Conservation (phyloP, 2,888 invertebrate species). For the Molorchus minor region DNA sequence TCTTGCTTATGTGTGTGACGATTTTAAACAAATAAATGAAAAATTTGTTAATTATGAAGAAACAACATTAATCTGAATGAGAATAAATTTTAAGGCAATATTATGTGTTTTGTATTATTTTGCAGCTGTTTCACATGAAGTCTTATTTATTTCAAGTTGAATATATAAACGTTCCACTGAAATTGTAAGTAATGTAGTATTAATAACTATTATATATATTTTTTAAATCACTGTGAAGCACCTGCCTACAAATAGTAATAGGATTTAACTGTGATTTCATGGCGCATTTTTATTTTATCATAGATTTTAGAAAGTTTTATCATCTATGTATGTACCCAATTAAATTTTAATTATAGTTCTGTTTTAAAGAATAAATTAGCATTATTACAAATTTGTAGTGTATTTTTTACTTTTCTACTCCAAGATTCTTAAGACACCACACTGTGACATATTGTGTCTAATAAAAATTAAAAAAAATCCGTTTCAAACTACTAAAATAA, state of each 20-base stretch:
- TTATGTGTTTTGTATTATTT: background rate
- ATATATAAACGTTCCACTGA: no score
- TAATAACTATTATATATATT: no score
- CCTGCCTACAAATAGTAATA: conserved; percentile 25
- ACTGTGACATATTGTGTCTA: no score
- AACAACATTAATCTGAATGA: conserved; percentile 21
- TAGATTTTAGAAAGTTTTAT: conserved; percentile 8
- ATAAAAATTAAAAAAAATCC: no score
- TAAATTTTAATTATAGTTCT: conserved; percentile 15
- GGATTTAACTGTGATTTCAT: conserved; percentile 42
- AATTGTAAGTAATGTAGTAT: no score
- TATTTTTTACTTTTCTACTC: no score
- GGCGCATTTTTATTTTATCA: conserved; percentile 22
- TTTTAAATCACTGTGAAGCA: no score
- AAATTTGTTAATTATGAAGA: conserved; percentile 16
- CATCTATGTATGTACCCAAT: no score
- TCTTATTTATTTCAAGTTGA: background rate
- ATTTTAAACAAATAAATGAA: no score
- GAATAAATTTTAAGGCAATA: conserved; percentile 8
- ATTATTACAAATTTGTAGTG: no score
- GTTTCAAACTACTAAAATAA: no score
- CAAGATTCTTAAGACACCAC: no score
- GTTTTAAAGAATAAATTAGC: conserved; percentile 20
- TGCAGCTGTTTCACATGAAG: background rate
- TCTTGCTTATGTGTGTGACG: background rate